phyloP scores from a whole-genome alignment of 2,113 vertebrate genomes.

The Odocoileus virginianus region DNA sequence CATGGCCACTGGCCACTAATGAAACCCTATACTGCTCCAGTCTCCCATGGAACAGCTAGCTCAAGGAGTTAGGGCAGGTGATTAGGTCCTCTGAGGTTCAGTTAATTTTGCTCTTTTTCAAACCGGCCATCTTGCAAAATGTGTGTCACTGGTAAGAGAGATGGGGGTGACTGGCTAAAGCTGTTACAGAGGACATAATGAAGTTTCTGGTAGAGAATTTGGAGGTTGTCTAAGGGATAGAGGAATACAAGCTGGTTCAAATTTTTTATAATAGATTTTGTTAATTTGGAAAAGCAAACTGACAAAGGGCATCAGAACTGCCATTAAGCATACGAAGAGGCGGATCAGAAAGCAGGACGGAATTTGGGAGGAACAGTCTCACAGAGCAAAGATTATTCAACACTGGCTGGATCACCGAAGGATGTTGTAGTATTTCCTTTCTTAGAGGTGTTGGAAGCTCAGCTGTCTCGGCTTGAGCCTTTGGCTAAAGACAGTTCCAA shows the following conservation, averaged over 20 bases:
- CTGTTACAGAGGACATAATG: slow-evolving; percentile 3
- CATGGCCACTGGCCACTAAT: slow-evolving; percentile 28
- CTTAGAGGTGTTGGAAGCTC: slow-evolving; percentile 19
- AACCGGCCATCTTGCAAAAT: slow-evolving; percentile 37
- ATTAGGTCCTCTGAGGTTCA: not conserved
- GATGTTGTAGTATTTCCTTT: slow-evolving; percentile 23
- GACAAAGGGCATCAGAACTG: not conserved
- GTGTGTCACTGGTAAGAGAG: slow-evolving; percentile 18
- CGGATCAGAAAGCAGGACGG: not conserved
- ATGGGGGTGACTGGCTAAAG: not conserved
- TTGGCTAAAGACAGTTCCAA: slow-evolving; percentile 25
- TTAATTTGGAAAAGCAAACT: slow-evolving; percentile 17
- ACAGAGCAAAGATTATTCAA: slow-evolving; percentile 19
- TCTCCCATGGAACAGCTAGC: slow-evolving; percentile 12
- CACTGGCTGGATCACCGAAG: not conserved
- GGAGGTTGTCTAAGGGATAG: not conserved
- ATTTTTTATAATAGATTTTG: not conserved
- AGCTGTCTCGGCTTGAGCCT: not conserved
- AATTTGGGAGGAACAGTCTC: not conserved
- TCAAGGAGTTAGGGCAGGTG: not conserved
- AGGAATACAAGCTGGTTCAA: not conserved
- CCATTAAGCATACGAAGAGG: not conserved
- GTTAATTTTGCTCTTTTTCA: slow-evolving; percentile 41
- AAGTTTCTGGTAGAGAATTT: slow-evolving; percentile 11
- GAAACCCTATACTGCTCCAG: slow-evolving; percentile 42